phyloP scores from a whole-genome alignment of 2,888 invertebrate genomes.

The Electrophaes corylata region DNA sequence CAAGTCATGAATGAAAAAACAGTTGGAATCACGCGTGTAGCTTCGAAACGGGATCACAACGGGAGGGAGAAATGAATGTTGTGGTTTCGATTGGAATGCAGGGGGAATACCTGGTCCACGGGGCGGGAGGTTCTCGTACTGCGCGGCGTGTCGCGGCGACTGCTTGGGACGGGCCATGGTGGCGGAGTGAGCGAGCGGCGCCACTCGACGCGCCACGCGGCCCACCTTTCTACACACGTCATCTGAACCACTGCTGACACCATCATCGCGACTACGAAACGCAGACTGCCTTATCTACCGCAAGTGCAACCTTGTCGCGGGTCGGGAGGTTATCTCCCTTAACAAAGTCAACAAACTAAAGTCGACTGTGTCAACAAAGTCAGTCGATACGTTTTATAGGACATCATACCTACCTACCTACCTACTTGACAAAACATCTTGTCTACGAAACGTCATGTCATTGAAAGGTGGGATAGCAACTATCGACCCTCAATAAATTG shows the following conservation, averaged over 20 bases:
- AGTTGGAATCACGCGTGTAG: conserved; percentile 6
- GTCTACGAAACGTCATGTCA: no score
- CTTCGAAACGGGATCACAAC: conserved; percentile 1
- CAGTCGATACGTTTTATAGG: neutral
- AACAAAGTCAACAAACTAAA: conserved; percentile 5
- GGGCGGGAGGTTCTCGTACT: conserved; percentile 74
- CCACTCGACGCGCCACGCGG: conserved; percentile 50
- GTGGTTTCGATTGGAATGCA: conserved; percentile 11
- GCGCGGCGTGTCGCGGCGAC: conserved; percentile 77
- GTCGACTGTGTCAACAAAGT: conserved; percentile 3
- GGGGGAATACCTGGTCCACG: conserved; percentile 75
- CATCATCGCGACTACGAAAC: conserved; percentile 36
- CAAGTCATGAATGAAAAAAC: conserved; percentile 29
- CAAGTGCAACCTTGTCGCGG: conserved; percentile 16
- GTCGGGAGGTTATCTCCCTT: conserved; percentile 23
- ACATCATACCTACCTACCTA: neutral
- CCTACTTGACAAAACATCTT: neutral
- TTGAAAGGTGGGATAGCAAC: neutral
- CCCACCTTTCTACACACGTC: conserved; percentile 60
- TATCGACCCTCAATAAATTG: neutral
- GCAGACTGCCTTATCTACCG: conserved; percentile 17
- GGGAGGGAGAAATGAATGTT: neutral
- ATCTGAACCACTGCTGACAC: conserved; percentile 49
- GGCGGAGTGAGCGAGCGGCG: conserved; percentile 69
- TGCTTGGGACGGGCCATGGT: conserved; percentile 80